Conservation (phyloP, 2,797 vertebrate species). For the Artibeus lituratus region DNA sequence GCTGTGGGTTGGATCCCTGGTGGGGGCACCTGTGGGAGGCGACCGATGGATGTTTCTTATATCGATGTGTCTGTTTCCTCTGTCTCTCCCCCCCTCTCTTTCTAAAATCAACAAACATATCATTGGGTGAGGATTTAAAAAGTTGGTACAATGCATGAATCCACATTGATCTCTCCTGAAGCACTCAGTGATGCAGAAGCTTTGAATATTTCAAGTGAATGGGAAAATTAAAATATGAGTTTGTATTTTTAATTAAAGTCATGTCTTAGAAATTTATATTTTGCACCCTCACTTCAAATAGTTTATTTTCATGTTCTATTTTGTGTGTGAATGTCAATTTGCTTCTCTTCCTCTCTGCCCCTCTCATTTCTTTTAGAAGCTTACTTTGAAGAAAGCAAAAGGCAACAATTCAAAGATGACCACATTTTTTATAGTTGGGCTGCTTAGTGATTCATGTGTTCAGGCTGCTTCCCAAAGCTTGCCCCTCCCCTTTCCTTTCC, state of each 20-base stretch:
- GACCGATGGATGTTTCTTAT: not conserved
- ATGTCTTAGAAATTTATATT: not conserved
- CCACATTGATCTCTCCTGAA: not conserved
- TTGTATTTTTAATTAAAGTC: not conserved
- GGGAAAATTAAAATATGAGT: slow-evolving; percentile 4
- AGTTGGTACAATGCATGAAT: not conserved
- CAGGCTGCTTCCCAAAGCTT: not conserved
- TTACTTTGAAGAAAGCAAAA: not conserved
- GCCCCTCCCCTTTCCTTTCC: slow-evolving; percentile 36
- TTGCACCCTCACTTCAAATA: slow-evolving; percentile 8
- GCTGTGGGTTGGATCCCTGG: not conserved
- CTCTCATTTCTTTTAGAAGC: not conserved
- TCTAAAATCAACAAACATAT: not conserved
- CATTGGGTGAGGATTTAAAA: not conserved
- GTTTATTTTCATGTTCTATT: not conserved
- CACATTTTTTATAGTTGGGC: not conserved
- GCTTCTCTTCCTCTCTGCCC: not conserved
- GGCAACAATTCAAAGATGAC: not conserved
- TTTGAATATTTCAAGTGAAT: slow-evolving; percentile 25
- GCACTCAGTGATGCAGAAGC: not conserved
- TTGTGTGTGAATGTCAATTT: not conserved
- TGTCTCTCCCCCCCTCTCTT: not conserved
- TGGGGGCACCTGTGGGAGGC: not conserved
- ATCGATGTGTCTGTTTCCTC: not conserved
- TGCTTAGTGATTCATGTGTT: not conserved